A percentile compares a stretch with the other conserved stretches of the same genome.
Evolutionary conservation across 2,797 vertebrate genomes (phyloP).

Genomic region (Hydrocynus forskahlii): DNA sequence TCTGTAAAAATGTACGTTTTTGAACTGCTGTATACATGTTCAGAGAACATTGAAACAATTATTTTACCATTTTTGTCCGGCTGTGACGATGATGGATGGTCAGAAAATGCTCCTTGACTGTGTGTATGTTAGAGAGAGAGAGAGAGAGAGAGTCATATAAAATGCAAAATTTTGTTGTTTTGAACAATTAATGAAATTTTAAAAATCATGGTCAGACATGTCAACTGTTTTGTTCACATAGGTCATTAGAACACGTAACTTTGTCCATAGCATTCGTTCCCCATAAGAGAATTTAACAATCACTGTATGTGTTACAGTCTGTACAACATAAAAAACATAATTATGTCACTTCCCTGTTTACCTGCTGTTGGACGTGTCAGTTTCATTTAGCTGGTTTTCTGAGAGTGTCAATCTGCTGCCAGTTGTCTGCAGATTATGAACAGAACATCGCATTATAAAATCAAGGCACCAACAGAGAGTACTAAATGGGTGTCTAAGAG

Average conservation of each 20-base stretch:
- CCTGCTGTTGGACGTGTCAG: slow-evolving; percentile 23
- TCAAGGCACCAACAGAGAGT: neutral
- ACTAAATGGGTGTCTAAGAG: neutral
- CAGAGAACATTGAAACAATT: neutral
- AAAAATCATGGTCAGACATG: neutral
- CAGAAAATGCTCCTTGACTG: neutral
- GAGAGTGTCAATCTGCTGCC: slow-evolving; percentile 18
- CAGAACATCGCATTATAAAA: neutral
- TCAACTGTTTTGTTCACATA: neutral
- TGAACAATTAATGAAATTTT: neutral
- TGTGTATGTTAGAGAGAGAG: neutral
- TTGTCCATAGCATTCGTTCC: neutral
- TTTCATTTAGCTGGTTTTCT: slow-evolving; percentile 37
- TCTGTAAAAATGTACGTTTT: neutral
- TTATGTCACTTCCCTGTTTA: neutral
- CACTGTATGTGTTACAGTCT: too few relatives aligned
- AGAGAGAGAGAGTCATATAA: neutral
- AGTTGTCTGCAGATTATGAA: slow-evolving; percentile 40
- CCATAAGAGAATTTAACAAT: too few relatives aligned
- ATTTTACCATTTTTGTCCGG: slow-evolving; percentile 7
- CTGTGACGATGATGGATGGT: slow-evolving; percentile 3
- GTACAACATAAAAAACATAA: neutral
- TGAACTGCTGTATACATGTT: neutral
- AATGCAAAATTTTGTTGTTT: too few relatives aligned
- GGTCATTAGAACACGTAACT: neutral